A percentile compares a stretch with the other conserved stretches of the same genome.
phyloP scores from a whole-genome alignment of 64 coral and sea anemone species.

The Exaiptasia diaphana region DNA sequence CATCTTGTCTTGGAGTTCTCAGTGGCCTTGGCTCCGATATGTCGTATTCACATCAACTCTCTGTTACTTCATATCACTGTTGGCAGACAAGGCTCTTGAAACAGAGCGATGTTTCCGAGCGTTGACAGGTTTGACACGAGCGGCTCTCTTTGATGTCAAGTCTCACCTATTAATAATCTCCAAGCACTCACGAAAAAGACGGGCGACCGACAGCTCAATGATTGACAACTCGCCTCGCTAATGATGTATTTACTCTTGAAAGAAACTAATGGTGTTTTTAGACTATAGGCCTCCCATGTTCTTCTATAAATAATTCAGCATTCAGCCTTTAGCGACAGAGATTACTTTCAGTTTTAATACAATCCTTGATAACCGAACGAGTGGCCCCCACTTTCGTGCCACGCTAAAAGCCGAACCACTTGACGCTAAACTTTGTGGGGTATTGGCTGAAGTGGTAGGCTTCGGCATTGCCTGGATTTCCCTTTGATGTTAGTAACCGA shows the following conservation, averaged over 20 bases:
- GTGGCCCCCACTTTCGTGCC: not conserved
- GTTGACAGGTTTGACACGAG: slow-evolving; percentile 57
- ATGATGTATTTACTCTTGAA: slow-evolving; percentile 58
- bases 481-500: slow-evolving; percentile 4
- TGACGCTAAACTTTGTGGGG: not conserved
- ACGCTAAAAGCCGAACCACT: not conserved
- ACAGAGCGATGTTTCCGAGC: slow-evolving; percentile 59
- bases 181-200: slow-evolving; percentile 7
- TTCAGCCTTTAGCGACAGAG: slow-evolving; percentile 2
- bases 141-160: slow-evolving; percentile 42
- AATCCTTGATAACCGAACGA: slow-evolving; percentile 22
- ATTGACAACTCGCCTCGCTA: slow-evolving; percentile 52
- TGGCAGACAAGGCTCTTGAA: slow-evolving; percentile 59
- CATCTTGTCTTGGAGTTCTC: no score
- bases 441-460: not conserved
- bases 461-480: not conserved
- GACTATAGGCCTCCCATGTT: slow-evolving; percentile 14
- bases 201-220: slow-evolving; percentile 21
- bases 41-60: not conserved
- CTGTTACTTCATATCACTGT: not conserved
- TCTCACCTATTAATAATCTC: slow-evolving; percentile 37
- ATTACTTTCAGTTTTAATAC: not conserved
- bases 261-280: slow-evolving; percentile 27
- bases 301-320: slow-evolving; percentile 6
- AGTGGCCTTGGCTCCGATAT: not conserved